Evolutionary conservation across 2,113 vertebrate genomes (phyloP).

Genomic region (Brachyhypopomus gauderio): DNA sequence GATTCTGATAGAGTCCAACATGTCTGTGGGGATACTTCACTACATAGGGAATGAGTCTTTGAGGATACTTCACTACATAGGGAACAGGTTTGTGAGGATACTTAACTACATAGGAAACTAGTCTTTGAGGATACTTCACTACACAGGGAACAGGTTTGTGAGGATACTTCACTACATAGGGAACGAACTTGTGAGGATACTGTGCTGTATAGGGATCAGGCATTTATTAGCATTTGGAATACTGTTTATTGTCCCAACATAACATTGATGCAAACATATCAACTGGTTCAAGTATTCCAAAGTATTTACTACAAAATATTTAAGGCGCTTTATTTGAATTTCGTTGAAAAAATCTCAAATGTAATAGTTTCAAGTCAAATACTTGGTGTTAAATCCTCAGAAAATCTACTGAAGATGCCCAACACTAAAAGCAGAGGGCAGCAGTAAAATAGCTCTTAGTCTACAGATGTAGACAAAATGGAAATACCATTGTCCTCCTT

Average conservation of each 20-base stretch:
- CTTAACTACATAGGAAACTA: background rate
- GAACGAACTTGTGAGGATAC: background rate
- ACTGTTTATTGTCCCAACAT: background rate
- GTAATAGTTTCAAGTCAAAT: no score
- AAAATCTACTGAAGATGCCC: background rate
- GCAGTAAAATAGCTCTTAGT: background rate
- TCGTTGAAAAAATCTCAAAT: no score
- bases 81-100: no score
- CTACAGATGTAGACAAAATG: background rate
- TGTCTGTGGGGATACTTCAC: background rate
- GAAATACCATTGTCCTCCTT: background rate
- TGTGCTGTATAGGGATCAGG: background rate
- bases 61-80: background rate
- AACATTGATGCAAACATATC: background rate
- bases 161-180: no score
- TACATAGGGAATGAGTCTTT: background rate
- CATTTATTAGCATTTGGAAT: background rate
- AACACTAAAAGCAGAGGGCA: background rate
- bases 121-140: background rate
- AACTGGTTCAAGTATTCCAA: background rate
- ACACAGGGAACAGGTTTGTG: background rate
- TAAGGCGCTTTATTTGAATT: background rate
- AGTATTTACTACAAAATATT: conserved; percentile 7
- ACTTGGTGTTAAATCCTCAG: no score
- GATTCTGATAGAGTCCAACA: background rate